Conservation (phyloP, 2,888 invertebrate genomes). For the Drosophila recens region DNA sequence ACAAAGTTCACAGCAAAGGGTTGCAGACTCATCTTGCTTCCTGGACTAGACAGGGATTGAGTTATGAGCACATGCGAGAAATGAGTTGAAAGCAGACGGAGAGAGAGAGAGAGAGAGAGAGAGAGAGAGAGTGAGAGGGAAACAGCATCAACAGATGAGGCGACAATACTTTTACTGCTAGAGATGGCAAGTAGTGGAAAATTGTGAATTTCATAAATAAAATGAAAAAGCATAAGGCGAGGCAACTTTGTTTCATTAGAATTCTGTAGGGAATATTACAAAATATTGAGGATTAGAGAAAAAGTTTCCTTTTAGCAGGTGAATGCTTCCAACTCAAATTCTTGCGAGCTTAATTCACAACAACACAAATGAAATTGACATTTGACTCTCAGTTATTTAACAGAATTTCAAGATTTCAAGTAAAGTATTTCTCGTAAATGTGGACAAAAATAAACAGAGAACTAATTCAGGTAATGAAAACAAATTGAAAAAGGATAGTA, state of each 20-base stretch:
- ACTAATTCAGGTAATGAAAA: background rate
- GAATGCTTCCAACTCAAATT: background rate
- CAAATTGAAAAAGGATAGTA: too few species aligned
- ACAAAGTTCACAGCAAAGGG: conserved; percentile 44
- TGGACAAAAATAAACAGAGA: background rate
- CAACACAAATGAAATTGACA: conserved; percentile 7
- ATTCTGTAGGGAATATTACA: background rate
- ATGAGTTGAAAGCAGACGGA: conserved; percentile 20
- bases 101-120: too few species aligned
- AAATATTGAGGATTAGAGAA: background rate
- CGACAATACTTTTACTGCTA: background rate
- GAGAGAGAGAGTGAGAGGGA: too few species aligned
- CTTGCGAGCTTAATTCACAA: background rate
- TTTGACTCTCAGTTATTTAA: background rate
- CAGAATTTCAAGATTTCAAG: background rate
- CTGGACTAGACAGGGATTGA: conserved; percentile 41
- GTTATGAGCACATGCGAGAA: conserved; percentile 48
- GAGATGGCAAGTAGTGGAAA: conserved; percentile 1
- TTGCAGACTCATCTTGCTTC: conserved; percentile 23
- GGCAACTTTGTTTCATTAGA: conserved; percentile 7
- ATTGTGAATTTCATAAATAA: conserved; percentile 2
- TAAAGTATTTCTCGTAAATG: background rate
- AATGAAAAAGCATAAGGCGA: conserved; percentile 24
- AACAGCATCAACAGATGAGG: conserved; percentile 37
- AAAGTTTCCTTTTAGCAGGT: background rate